phyloP scores from a whole-genome alignment of 2,113 vertebrate genomes.

The Deroptyus accipitrinus region DNA sequence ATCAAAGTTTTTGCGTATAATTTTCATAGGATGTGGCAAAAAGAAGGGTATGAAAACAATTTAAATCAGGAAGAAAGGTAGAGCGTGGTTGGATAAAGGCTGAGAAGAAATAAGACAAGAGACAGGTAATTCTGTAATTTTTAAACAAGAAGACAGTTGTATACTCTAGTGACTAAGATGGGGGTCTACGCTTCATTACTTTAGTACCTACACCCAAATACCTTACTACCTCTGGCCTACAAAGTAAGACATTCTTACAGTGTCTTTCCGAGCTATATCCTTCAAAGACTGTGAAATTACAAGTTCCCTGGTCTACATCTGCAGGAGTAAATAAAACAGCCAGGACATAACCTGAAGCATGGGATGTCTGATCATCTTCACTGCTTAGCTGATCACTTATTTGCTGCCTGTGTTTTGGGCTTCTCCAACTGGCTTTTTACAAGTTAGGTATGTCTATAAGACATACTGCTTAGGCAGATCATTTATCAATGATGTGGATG shows the following conservation, averaged over 20 bases:
- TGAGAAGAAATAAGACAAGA: background rate
- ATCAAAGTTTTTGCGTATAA: background rate
- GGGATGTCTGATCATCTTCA: background rate
- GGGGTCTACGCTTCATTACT: background rate
- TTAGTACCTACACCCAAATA: background rate
- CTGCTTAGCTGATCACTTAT: background rate
- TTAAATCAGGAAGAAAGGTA: background rate
- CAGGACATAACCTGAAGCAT: background rate
- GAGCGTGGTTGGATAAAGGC: fast-evolving
- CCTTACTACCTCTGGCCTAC: background rate
- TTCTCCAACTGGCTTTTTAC: background rate
- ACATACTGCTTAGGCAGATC: background rate
- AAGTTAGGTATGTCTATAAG: background rate
- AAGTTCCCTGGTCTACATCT: background rate
- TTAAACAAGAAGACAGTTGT: background rate
- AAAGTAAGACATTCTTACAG: background rate
- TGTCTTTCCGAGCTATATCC: background rate
- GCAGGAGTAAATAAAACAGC: background rate
- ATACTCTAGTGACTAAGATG: background rate
- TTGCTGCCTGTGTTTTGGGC: background rate
- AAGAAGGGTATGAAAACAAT: background rate
- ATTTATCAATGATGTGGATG: background rate
- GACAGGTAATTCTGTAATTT: background rate
- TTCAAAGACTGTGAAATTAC: background rate
- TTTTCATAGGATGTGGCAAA: background rate